Evolutionary conservation across 23 tunicate species (phyloP).

Genomic region (Clavelina lepadiformis): DNA sequence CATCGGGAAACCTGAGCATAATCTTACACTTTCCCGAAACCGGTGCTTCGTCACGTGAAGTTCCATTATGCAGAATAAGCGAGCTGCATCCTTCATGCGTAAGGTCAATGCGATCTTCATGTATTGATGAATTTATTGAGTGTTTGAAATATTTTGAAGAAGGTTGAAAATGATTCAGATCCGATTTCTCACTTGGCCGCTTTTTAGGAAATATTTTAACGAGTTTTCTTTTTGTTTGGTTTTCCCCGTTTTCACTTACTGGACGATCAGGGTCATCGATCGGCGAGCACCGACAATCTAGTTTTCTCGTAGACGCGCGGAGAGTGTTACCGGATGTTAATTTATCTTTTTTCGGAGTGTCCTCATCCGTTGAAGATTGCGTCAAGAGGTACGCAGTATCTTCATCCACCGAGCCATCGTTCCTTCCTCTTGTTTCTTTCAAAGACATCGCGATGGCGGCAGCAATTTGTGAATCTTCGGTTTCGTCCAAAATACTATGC

Average conservation of each 20-base stretch:
- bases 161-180: not conserved
- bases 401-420: no score
- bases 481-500: slow-evolving; percentile 32
- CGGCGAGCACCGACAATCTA: not conserved
- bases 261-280: no score
- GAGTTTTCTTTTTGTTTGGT: slow-evolving; percentile 6
- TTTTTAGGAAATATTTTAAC: slow-evolving; percentile 26
- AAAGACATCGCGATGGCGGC: slow-evolving; percentile 87
- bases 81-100: no score
- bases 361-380: no score
- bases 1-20: slow-evolving; percentile 49
- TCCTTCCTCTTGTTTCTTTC: no score
- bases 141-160: not conserved
- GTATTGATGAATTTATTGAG: no score
- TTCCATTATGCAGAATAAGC: no score
- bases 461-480: slow-evolving; percentile 69
- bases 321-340: no score
- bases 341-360: no score
- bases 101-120: no score
- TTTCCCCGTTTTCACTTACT: not conserved
- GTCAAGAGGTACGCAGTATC: no score
- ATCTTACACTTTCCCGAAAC: slow-evolving; percentile 18
- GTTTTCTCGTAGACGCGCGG: no score
- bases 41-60: not conserved
- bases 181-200: not conserved